Conservation (phyloP, 2,797 vertebrate genomes). For the Poecile montanus region DNA sequence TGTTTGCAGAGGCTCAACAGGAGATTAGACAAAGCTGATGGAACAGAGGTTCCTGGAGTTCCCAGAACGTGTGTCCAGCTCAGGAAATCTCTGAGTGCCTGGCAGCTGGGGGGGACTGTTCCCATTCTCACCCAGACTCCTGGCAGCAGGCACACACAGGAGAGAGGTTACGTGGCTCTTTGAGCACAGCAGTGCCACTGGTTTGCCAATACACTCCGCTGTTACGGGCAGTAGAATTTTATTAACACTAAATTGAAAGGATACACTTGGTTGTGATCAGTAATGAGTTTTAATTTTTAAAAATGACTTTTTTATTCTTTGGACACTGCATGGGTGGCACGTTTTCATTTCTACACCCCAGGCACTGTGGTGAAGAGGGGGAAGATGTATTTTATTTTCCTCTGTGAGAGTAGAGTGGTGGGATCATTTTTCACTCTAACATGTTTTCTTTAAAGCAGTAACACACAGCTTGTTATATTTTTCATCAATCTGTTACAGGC, state of each 20-base stretch:
- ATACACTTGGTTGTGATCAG: background rate
- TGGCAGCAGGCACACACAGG: background rate
- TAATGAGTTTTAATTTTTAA: background rate
- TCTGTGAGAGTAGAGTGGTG: background rate
- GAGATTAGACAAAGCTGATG: background rate
- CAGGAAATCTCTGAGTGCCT: background rate
- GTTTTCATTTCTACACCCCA: background rate
- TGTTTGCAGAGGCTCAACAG: background rate
- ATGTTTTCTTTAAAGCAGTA: background rate
- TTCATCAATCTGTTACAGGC: background rate
- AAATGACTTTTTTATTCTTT: background rate
- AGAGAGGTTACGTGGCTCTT: background rate
- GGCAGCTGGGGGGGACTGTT: background rate
- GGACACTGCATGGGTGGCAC: background rate
- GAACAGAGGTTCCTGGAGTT: background rate
- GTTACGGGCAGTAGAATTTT: background rate
- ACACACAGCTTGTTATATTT: background rate
- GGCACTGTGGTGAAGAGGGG: background rate
- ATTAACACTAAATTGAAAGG: background rate
- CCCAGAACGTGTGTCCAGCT: background rate
- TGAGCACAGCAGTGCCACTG: background rate
- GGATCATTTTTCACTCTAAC: background rate
- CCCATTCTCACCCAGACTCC: background rate
- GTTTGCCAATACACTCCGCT: rapidly evolving
- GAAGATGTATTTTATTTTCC: background rate